Evolutionary conservation across 1,140 invertebrate species (phyloP).

Genomic region (Globodera rostochiensis): DNA sequence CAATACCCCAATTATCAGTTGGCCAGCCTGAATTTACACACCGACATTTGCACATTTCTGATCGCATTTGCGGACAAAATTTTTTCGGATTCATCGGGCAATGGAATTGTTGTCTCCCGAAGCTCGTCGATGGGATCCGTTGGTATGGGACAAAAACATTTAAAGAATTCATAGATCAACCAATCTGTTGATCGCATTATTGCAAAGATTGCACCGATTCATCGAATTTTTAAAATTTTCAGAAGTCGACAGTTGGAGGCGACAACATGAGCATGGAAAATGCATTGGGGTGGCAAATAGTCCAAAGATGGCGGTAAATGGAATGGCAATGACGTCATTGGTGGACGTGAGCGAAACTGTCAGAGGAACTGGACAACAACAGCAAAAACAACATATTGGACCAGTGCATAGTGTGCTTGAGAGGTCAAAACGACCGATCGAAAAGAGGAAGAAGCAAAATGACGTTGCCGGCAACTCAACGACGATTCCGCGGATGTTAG

Average conservation of each 20-base stretch:
- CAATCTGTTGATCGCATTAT: too few species aligned
- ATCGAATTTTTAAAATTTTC: neutral
- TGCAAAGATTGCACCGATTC: neutral
- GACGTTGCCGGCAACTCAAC: neutral
- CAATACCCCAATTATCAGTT: conserved; percentile 45
- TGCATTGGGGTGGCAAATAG: too few species aligned
- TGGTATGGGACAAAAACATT: neutral
- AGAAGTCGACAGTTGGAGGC: too few species aligned
- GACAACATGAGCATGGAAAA: too few species aligned
- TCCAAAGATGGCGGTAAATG: neutral
- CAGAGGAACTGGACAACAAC: neutral
- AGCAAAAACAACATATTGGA: neutral
- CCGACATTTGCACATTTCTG: conserved; percentile 50
- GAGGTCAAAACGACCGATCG: neutral
- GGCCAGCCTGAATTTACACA: conserved; percentile 54
- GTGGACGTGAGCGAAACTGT: neutral
- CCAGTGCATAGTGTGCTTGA: neutral
- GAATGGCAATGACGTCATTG: neutral
- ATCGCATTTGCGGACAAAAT: conserved; percentile 44
- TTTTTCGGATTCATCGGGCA: conserved; percentile 5
- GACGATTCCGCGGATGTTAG: neutral
- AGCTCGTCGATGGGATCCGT: neutral
- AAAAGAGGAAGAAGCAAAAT: neutral
- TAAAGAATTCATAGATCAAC: too few species aligned
- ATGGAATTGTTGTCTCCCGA: neutral